These are phyloP conservation scores for Manacus vitellinus DNA, from an alignment of 2,113 vertebrate genomes.

Conservation along the genomic window DNA sequence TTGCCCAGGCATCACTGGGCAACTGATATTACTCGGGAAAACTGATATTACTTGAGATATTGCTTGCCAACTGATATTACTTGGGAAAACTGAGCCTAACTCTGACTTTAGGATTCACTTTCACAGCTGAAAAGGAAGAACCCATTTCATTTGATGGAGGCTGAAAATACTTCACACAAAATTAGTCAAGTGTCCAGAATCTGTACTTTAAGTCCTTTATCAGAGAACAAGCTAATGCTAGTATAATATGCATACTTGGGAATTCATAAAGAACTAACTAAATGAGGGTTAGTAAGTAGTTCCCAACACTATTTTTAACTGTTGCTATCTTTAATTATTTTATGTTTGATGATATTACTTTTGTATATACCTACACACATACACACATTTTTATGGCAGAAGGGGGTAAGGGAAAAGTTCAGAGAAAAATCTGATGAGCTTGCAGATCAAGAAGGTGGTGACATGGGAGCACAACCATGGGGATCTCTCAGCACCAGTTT, in stretches of 20 bases:
- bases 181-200: background rate
- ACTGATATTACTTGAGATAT: background rate
- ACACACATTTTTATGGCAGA: background rate
- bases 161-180: background rate
- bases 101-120: background rate
- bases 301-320: background rate
- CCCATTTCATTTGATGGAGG: background rate
- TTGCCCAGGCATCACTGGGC: background rate
- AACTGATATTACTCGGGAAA: background rate
- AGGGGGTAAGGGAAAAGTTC: background rate
- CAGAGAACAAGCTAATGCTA: background rate
- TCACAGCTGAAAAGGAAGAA: background rate
- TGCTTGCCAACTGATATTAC: background rate
- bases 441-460: background rate
- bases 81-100: background rate
- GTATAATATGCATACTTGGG: background rate
- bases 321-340: background rate
- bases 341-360: background rate
- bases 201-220: background rate
- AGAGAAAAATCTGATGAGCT: background rate
- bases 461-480: accelerated
- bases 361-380: background rate
- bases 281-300: background rate
- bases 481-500: background rate
- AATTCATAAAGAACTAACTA: background rate